Percentiles rank a stretch among this genome's conserved stretches.
These are phyloP conservation scores for Rachycentron canadum DNA, from an alignment of 2,797 vertebrate genomes.

Conservation along the genomic window DNA sequence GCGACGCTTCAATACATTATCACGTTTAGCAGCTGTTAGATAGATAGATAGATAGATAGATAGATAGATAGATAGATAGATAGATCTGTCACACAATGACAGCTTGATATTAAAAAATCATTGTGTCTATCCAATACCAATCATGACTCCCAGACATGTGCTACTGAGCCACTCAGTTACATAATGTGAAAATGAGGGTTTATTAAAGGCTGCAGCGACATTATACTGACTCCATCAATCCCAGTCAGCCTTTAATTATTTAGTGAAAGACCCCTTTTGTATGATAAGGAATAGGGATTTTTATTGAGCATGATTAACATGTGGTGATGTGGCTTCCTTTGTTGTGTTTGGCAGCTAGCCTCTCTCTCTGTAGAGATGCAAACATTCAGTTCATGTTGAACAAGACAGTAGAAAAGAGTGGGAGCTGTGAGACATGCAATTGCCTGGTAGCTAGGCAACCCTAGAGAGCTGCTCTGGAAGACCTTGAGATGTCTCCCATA, in stretches of 20 bases:
- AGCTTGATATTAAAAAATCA: conserved; percentile 43
- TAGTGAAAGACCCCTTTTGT: conserved; percentile 64
- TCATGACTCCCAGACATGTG: conserved; percentile 51
- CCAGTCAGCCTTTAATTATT: conserved; percentile 70
- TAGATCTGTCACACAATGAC: conserved; percentile 9
- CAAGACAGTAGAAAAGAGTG: conserved; percentile 74
- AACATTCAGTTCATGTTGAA: conserved; percentile 75
- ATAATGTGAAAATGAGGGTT: conserved; percentile 54
- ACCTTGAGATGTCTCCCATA: conserved; percentile 79
- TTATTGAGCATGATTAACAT: conserved; percentile 66
- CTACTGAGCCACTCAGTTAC: conserved; percentile 46
- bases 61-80: conserved; percentile 8
- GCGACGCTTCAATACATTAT: too few relatives aligned
- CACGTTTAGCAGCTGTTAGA: too few relatives aligned
- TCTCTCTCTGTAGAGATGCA: conserved; percentile 46
- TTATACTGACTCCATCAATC: conserved; percentile 62
- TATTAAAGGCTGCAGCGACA: conserved; percentile 67
- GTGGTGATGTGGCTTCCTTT: conserved; percentile 68
- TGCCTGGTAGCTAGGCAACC: conserved; percentile 85
- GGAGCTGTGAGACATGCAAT: conserved; percentile 73
- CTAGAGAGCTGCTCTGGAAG: conserved; percentile 76
- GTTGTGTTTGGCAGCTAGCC: conserved; percentile 60
- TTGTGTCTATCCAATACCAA: conserved; percentile 41
- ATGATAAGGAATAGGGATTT: conserved; percentile 47
- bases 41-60: conserved; percentile 12